Evolutionary conservation across 1,140 invertebrate species (phyloP).

Genomic region (Anastrepha obliqua): DNA sequence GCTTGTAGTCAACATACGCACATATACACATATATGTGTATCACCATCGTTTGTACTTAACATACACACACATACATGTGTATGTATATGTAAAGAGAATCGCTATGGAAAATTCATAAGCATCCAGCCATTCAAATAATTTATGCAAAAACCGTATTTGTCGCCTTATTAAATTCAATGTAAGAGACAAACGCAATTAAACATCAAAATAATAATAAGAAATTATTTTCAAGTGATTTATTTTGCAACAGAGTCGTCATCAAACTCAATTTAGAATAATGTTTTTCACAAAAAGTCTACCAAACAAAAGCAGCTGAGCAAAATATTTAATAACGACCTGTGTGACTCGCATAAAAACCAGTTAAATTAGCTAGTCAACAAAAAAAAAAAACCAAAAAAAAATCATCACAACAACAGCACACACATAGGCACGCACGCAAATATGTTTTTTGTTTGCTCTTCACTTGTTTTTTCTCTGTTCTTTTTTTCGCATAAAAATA

Average conservation of each 20-base stretch:
- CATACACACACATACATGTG: neutral
- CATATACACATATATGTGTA: neutral
- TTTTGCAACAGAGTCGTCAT: neutral
- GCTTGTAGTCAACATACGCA: neutral
- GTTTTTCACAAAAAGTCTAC: too few relatives aligned
- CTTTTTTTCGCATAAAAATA: neutral
- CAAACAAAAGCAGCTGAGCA: conserved; percentile 36
- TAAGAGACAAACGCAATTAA: neutral
- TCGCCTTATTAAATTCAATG: neutral
- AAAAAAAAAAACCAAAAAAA: neutral
- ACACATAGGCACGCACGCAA: conserved; percentile 36
- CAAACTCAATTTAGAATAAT: neutral
- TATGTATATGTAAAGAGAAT: neutral
- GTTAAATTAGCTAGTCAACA: neutral
- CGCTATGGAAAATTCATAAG: neutral
- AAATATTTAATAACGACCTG: conserved; percentile 34
- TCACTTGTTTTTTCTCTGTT: neutral
- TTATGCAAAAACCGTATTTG: conserved; percentile 22
- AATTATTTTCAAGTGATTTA: neutral
- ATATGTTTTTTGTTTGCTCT: neutral
- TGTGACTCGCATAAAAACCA: conserved; percentile 43
- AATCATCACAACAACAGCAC: neutral
- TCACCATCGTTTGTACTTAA: neutral
- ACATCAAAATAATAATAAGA: neutral
- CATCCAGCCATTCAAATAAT: neutral